Conservation (phyloP, 1,140 invertebrate genomes). For the Lordiphosa clarofinis region DNA sequence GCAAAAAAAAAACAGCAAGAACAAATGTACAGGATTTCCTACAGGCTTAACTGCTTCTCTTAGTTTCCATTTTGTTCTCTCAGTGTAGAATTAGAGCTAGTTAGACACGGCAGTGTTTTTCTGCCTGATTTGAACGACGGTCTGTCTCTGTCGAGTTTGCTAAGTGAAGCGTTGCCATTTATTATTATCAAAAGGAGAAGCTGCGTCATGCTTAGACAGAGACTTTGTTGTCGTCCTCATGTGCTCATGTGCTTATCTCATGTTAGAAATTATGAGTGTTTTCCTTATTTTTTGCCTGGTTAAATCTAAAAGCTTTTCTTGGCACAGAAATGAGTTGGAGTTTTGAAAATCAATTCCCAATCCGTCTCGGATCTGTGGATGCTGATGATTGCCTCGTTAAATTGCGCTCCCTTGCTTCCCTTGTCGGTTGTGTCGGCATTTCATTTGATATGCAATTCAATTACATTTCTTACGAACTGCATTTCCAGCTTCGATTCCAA, state of each 20-base stretch:
- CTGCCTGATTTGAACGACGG: constrained; percentile 69
- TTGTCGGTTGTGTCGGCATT: too few species aligned
- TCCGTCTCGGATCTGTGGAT: too few species aligned
- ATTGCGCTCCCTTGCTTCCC: too few species aligned
- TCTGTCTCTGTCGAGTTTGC: constrained; percentile 26
- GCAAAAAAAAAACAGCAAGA: too few species aligned
- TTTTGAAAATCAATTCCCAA: not conserved
- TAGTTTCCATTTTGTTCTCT: not conserved
- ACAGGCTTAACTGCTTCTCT: too few species aligned
- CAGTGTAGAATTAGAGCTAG: constrained; percentile 34
- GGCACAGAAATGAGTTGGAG: constrained; percentile 16
- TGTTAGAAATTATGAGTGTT: constrained; percentile 54
- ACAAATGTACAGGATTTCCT: too few species aligned
- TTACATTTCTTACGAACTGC: constrained; percentile 17
- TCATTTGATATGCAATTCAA: constrained; percentile 11
- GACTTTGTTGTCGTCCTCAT: constrained; percentile 11
- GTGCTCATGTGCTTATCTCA: constrained; percentile 43
- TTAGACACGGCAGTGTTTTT: constrained; percentile 73
- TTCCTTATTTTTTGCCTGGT: constrained; percentile 1
- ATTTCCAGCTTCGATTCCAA: constrained; percentile 34
- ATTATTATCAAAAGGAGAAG: constrained; percentile 51
- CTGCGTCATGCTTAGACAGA: constrained; percentile 39
- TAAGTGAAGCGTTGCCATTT: constrained; percentile 66
- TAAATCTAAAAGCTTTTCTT: constrained; percentile 14
- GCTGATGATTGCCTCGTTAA: too few species aligned